Conservation (phyloP, 2,888 invertebrate genomes). For the Lochmaea capreae region DNA sequence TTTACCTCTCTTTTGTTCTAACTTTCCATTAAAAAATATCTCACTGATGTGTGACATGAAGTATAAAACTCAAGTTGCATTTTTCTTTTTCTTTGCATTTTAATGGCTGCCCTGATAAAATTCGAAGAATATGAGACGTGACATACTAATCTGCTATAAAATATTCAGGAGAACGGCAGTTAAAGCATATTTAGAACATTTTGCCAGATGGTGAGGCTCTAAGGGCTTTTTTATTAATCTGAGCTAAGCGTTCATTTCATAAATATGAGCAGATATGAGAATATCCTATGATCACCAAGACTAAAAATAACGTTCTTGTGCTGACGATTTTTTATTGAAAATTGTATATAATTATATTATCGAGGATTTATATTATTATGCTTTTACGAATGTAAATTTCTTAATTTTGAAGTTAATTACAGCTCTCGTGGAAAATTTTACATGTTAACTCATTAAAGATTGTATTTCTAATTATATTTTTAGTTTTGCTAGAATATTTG, state of each 20-base stretch:
- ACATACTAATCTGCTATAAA: slow-evolving; percentile 50
- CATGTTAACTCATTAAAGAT: too few relatives aligned
- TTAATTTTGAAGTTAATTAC: neutral
- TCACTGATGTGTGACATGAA: neutral
- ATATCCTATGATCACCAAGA: neutral
- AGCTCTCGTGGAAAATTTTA: neutral
- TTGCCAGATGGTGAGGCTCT: slow-evolving; percentile 36
- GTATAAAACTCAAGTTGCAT: neutral
- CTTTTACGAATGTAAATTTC: neutral
- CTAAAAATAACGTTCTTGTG: neutral
- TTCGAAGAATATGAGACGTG: slow-evolving; percentile 28
- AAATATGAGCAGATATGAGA: neutral
- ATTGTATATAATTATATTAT: neutral
- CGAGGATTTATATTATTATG: neutral
- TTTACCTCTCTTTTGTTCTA: too few relatives aligned
- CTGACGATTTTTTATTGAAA: neutral
- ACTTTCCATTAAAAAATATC: neutral
- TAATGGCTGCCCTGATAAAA: neutral
- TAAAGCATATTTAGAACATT: slow-evolving; percentile 41
- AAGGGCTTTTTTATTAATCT: slow-evolving; percentile 31
- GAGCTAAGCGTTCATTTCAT: slow-evolving; percentile 19
- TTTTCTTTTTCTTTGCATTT: neutral
- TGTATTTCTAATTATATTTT: too few relatives aligned
- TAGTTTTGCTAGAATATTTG: too few relatives aligned
- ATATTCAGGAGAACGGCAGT: slow-evolving; percentile 47